Conservation (phyloP, 2,113 vertebrate species). For the Enhydra lutris region DNA sequence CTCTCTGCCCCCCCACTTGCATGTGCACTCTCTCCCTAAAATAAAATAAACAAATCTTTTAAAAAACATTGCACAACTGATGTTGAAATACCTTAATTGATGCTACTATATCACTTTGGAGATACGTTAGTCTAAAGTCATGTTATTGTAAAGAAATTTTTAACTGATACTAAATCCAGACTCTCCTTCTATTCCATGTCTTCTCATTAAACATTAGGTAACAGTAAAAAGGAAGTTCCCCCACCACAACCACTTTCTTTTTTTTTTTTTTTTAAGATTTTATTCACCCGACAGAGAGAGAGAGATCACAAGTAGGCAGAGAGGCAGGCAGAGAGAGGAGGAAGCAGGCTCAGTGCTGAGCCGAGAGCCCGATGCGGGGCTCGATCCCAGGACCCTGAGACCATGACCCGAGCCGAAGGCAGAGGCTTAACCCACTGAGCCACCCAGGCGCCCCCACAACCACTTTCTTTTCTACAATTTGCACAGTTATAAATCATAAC, state of each 20-base stretch:
- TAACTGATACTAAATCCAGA: background rate
- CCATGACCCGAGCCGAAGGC: no score
- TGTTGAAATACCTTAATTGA: constrained; percentile 22
- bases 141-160: constrained; percentile 2
- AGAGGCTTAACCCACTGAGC: no score
- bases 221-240: background rate
- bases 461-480: constrained; percentile 8
- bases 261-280: no score
- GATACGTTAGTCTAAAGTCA: background rate
- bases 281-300: no score
- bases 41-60: background rate
- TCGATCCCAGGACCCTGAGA: no score
- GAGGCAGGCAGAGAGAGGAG: no score
- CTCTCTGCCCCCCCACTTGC: background rate
- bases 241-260: background rate
- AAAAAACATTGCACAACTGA: constrained; percentile 14
- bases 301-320: no score
- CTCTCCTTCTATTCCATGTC: background rate
- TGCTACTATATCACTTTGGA: background rate
- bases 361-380: no score
- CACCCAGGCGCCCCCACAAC: no score
- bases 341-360: no score
- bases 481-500: background rate
- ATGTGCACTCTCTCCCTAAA: background rate
- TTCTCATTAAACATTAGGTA: constrained; percentile 25